Base-by-base conservation (phyloP, 2,888 invertebrate genomes). In the Vanessa cardui region DNA sequence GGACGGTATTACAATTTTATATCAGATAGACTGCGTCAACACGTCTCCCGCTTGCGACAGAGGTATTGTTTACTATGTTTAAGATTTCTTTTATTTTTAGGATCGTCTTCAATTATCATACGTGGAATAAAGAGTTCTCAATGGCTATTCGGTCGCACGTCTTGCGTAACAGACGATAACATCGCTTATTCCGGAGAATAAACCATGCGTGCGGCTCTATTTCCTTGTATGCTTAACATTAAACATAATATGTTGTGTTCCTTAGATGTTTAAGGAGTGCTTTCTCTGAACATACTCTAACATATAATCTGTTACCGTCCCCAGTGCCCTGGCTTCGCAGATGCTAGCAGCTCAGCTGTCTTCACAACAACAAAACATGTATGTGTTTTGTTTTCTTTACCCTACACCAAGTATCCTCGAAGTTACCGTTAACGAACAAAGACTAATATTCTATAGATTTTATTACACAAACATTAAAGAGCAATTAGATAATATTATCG, bases 261-360 rank as follows among this genome's bases (percentile, higher is more conserved):
- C 81, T 81, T 75, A 77, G 74, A 64, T 47, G 49, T 58, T 33
- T 74, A 68, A 81, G 77, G 79, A 77, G 74, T 69, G 69, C 75
- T 75, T 73, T 74, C 80, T 82, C 80, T 84, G 83, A 82, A 81
- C 80, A 77, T 78, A 78, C 79, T 88, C 89, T 92, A 92, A 92
- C 88, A 85, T 83, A 82, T 83, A 80, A 85, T 88, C 84, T 91
- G 86, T 92, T 94, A 94, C 90, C 94, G 94, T 96, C 94, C 96
- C 96, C 96, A 97, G 97, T 97, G 97, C 97, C 96, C 97, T 97
- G 95, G 97, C 97, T 96, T 96, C 97, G 95, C 97, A 97, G 97
- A 97, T 97, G 97, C 96, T 97, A 95, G 97, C 97, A 94, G 95
- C 96, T 94, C 97, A 97, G 95, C 95, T 97, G 93, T 96, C 96